Conservation (phyloP, 2,888 invertebrate species). For the Atrina japonica region DNA sequence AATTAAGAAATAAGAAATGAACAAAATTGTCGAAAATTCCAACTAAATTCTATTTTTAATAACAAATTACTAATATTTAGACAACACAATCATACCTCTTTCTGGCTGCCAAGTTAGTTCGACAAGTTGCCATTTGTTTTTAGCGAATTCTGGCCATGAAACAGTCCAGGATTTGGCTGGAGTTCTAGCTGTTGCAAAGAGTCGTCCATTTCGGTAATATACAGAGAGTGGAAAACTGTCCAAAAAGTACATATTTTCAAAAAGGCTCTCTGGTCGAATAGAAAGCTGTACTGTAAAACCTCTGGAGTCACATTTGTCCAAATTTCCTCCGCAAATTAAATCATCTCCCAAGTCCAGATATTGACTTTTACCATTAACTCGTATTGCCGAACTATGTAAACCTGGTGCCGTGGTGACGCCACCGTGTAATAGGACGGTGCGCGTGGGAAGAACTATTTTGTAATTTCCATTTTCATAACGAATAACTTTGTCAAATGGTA, state of each 20-base stretch:
- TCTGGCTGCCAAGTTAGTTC: slow-evolving; percentile 75
- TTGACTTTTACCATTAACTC: slow-evolving; percentile 71
- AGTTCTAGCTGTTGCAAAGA: slow-evolving; percentile 73
- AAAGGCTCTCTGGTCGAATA: slow-evolving; percentile 65
- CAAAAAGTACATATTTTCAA: slow-evolving; percentile 73
- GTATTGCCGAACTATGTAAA: slow-evolving; percentile 55
- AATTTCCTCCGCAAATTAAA: slow-evolving; percentile 74
- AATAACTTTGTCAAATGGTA: slow-evolving; percentile 46
- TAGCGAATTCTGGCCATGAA: slow-evolving; percentile 60
- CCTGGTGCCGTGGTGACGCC: slow-evolving; percentile 56
- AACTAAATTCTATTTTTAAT: no score
- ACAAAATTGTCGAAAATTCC: no score
- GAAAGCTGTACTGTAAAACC: slow-evolving; percentile 75
- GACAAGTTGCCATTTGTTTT: slow-evolving; percentile 68
- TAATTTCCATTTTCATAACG: slow-evolving; percentile 38
- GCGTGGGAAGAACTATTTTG: slow-evolving; percentile 49
- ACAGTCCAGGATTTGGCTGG: slow-evolving; percentile 69
- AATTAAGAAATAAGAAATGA: no score
- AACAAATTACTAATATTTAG: no score
- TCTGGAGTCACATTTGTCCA: slow-evolving; percentile 70
- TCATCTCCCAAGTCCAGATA: slow-evolving; percentile 75
- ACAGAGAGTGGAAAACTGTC: slow-evolving; percentile 76
- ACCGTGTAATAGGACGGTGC: slow-evolving; percentile 60
- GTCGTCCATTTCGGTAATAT: slow-evolving; percentile 71
- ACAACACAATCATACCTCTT: no score